Evolutionary conservation across 1,140 invertebrate genomes (phyloP).

Genomic region (Hormaphis cornu): DNA sequence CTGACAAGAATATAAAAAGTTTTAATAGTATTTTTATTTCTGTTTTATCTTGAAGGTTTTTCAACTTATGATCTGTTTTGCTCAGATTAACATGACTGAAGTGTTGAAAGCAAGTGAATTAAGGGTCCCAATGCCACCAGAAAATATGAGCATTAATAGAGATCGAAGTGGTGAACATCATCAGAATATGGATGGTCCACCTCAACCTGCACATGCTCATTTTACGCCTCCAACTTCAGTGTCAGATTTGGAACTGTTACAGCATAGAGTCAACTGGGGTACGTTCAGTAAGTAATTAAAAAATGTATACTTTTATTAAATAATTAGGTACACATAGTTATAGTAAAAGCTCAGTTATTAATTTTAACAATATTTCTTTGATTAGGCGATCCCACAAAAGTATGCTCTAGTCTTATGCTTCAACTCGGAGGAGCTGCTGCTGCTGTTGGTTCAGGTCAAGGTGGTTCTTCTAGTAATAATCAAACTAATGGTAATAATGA

Average conservation of each 20-base stretch:
- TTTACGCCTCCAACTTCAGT: constrained; percentile 25
- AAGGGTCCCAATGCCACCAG: constrained; percentile 30
- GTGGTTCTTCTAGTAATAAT: constrained; percentile 26
- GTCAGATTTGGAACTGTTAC: constrained; percentile 15
- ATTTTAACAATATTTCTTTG: background rate
- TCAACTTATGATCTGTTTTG: constrained; percentile 29
- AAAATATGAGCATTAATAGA: constrained; percentile 32
- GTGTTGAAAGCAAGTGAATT: constrained; percentile 31
- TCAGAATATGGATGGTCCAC: constrained; percentile 28
- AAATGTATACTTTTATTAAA: background rate
- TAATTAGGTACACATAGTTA: background rate
- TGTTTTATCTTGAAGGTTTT: constrained; percentile 12
- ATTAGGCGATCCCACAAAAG: constrained; percentile 31
- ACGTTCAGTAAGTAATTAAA: constrained; percentile 16
- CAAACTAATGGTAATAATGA: constrained; percentile 29
- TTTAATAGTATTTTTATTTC: constrained; percentile 1
- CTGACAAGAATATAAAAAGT: background rate
- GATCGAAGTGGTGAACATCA: constrained; percentile 31
- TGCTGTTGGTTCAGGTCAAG: constrained; percentile 26
- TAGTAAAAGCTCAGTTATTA: background rate
- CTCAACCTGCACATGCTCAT: constrained; percentile 28
- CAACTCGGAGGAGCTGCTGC: constrained; percentile 31
- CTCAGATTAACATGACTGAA: constrained; percentile 32
- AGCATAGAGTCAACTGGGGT: constrained; percentile 31
- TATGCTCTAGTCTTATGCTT: constrained; percentile 33